Evolutionary conservation across 2,888 invertebrate species (phyloP).

Genomic region (Dione juno): DNA sequence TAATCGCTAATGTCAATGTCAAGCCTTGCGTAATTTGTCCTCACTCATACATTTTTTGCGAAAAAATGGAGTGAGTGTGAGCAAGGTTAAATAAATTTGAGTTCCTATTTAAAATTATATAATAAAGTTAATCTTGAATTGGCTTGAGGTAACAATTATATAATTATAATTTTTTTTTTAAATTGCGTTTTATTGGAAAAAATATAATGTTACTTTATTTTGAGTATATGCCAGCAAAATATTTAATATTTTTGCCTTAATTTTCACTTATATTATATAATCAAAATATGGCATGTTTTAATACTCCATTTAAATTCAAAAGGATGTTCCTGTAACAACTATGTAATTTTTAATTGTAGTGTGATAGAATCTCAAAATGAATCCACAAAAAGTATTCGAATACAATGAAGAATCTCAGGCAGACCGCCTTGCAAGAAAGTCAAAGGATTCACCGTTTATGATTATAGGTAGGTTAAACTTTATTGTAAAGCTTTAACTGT

Average conservation of each 20-base stretch:
- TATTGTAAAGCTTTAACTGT: background rate
- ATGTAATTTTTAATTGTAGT: conserved; percentile 5
- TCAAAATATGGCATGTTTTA: background rate
- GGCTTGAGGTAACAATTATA: conserved; percentile 21
- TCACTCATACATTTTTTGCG: background rate
- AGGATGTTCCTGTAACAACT: background rate
- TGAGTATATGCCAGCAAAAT: conserved; percentile 28
- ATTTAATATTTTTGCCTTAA: conserved; percentile 20
- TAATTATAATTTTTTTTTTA: background rate
- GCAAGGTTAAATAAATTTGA: conserved; percentile 46
- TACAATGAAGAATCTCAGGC: conserved; percentile 82
- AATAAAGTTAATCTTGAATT: conserved; percentile 46
- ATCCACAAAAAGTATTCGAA: conserved; percentile 66
- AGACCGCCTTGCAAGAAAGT: conserved; percentile 85
- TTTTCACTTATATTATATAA: conserved; percentile 35
- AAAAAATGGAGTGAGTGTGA: conserved; percentile 26
- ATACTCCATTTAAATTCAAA: background rate
- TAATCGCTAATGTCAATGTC: conserved; percentile 19
- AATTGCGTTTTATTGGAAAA: background rate
- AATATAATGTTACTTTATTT: conserved; percentile 11
- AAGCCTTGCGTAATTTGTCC: conserved; percentile 12
- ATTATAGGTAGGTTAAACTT: conserved; percentile 82
- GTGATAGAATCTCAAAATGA: conserved; percentile 59
- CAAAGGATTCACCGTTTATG: conserved; percentile 89
- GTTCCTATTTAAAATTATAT: conserved; percentile 61